phyloP scores from a whole-genome alignment of 1,140 invertebrate genomes.

The Ectropis grisescens region DNA sequence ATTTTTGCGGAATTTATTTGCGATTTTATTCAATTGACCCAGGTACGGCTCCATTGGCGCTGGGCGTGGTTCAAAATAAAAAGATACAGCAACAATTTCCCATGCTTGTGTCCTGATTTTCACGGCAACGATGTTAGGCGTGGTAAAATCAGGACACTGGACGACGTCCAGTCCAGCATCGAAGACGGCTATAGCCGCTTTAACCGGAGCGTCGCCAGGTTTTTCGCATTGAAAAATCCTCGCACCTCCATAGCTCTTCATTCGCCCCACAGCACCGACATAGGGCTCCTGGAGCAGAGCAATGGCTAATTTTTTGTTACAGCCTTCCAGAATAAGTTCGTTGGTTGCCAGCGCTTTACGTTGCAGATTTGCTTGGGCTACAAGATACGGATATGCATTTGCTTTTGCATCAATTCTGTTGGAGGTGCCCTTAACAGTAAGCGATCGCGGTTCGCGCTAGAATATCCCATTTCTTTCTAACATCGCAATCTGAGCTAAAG shows the following conservation, averaged over 20 bases:
- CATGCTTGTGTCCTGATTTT: too few species aligned
- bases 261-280: too few species aligned
- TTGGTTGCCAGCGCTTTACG: conserved; percentile 1
- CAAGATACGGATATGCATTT: neutral
- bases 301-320: neutral
- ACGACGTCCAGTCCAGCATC: too few species aligned
- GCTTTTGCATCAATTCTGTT: neutral
- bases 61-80: too few species aligned
- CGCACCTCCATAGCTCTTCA: conserved; percentile 3
- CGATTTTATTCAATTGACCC: too few species aligned
- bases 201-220: neutral
- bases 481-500: conserved; percentile 3
- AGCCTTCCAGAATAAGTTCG: conserved; percentile 1
- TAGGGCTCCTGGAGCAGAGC: conserved; percentile 9
- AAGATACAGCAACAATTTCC: too few species aligned
- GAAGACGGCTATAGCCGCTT: neutral
- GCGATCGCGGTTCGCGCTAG: conserved; percentile 1
- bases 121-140: too few species aligned
- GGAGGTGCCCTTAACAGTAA: conserved; percentile 2
- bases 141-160: too few species aligned
- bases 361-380: conserved; percentile 1
- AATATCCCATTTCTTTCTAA: conserved; percentile 1
- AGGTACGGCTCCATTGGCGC: too few species aligned
- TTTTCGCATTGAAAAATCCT: neutral
- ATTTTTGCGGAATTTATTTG: too few species aligned